Conservation (phyloP, 64 coral and sea anemone species). For the Hydrozoanthus tunicans region DNA sequence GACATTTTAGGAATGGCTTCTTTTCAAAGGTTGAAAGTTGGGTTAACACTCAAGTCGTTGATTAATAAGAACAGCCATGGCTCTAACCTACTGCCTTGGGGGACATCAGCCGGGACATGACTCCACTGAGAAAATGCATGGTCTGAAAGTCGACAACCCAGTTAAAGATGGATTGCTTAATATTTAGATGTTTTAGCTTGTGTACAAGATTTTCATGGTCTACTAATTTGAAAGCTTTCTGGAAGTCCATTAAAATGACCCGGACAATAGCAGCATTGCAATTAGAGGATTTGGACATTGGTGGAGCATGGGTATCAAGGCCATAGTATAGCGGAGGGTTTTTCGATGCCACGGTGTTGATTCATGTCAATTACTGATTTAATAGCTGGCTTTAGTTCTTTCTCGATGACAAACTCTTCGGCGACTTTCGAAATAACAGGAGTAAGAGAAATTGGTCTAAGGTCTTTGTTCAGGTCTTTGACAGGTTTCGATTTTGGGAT, state of each 20-base stretch:
- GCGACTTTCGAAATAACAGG: not conserved
- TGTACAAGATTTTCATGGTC: not conserved
- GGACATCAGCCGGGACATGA: too few relatives aligned
- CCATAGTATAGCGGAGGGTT: not conserved
- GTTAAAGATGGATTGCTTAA: not conserved
- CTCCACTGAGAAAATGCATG: not conserved
- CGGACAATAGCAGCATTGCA: not conserved
- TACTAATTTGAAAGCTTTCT: not conserved
- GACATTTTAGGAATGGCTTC: not conserved
- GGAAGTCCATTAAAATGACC: not conserved
- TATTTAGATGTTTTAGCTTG: not conserved
- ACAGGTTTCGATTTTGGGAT: not conserved
- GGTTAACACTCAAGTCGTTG: not conserved
- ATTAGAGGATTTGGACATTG: not conserved
- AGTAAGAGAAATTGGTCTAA: constrained; percentile 7
- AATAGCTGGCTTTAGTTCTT: not conserved
- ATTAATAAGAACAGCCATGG: not conserved
- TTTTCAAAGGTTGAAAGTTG: not conserved
- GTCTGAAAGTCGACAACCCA: constrained; percentile 7
- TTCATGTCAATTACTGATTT: not conserved
- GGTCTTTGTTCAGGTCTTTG: not conserved
- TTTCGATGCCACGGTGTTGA: not conserved
- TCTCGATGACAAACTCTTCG: constrained; percentile 3
- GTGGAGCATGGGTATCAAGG: not conserved
- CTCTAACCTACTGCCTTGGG: too few relatives aligned